Percentiles rank a stretch among this genome's conserved stretches.
Evolutionary conservation across 2,888 invertebrate species (phyloP).

Genomic region (Drosophila flavopinicola): DNA sequence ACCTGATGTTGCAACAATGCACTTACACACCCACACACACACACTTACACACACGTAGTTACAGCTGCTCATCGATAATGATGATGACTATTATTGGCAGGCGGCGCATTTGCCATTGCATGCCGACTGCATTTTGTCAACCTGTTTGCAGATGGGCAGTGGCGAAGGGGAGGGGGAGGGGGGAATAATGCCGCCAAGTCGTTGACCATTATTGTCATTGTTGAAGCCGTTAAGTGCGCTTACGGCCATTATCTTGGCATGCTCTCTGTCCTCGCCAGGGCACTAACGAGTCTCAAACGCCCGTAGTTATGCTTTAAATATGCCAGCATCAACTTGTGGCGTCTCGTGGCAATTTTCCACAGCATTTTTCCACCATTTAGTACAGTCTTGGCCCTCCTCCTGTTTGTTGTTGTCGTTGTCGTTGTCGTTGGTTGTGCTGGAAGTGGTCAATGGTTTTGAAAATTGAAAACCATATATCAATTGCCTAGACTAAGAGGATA

Average conservation of each 20-base stretch:
- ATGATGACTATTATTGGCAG: conserved; percentile 69
- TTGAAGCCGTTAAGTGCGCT: conserved; percentile 79
- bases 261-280: not conserved
- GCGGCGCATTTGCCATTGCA: conserved; percentile 46
- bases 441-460: conserved; percentile 72
- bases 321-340: conserved; percentile 44
- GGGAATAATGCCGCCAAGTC: conserved; percentile 33
- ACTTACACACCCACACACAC: not conserved
- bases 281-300: conserved; percentile 28
- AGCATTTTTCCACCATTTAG: conserved; percentile 34
- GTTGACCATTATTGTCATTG: conserved; percentile 79
- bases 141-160: conserved; percentile 38
- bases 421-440: conserved; percentile 28
- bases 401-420: conserved; percentile 5
- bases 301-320: conserved; percentile 66
- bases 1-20: not conserved
- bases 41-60: not conserved
- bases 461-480: conserved; percentile 83
- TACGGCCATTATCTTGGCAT: conserved; percentile 60
- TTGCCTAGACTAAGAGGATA: conserved; percentile 74
- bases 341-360: conserved; percentile 24
- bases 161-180: not conserved
- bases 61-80: conserved; percentile 37
- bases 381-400: not conserved
- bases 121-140: conserved; percentile 69